Base-by-base conservation (phyloP, 2,113 vertebrate genomes). In the Chascanopsetta lugubris region DNA sequence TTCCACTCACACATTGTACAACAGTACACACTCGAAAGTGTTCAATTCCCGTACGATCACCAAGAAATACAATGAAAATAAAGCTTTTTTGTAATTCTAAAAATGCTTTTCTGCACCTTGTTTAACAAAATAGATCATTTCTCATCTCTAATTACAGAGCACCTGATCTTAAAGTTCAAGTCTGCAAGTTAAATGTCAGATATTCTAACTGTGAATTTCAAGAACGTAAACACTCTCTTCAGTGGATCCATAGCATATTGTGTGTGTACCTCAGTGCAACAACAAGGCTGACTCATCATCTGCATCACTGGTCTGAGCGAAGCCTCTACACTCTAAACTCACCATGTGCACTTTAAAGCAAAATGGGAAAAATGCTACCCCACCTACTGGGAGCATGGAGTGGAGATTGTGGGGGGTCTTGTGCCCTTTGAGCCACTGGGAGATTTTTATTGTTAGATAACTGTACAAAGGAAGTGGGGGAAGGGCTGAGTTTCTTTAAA, bases 1-100 rank as follows among this genome's bases (percentile, higher is more conserved):
- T 68, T 73, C 70, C 71, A 65, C 69, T 75, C 54, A 60, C 68
- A 69, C 68, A 80, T 61, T 25, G 36, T 38, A 69, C 27, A 55
- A 40, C 64, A 59, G 10, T 36, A 45, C 77, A 66, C 49, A 65
- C 76, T 59, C 61, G 3, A 46, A 22, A 22, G 18, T 3, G 20
- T 46, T 22, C 5, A 9, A 12, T 12, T 22, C 1, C 18, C 9
- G 13, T 17, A 38, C 12, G 8, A 10, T 11, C 32, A 34, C 12
- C 32, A 38, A 36, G 13, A 38, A 38, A 38, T 15, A 36, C 4
- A 36, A 36, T 13, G 32, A 36, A 15, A 38, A 17, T 13, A 17
- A 6, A 18, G 2, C 10, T 22, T 46, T 21, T 11, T 22, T 22
- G 43, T 21, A 46, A 12, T 10, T 10, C 11, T 9, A 5, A 46